Evolutionary conservation across 2,113 vertebrate species (phyloP).

Genomic region (pig (Sus scrofa)): T2T-Sscrofa CM000826.6:56399001-56399500

Average conservation of each 20-base stretch:
- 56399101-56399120: not conserved
- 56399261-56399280: not conserved
- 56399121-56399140: not conserved
- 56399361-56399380: not conserved
- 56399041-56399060: not conserved
- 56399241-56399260: not conserved
- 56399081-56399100: not conserved
- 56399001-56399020: not conserved
- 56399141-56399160: no score
- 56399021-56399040: not conserved
- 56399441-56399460: not conserved
- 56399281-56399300: not conserved
- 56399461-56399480: not conserved
- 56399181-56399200: not conserved
- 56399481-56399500: not conserved
- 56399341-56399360: not conserved
- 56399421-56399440: not conserved
- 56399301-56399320: not conserved
- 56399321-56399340: not conserved
- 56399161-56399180: not conserved
- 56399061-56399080: not conserved
- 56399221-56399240: not conserved
- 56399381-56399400: not conserved
- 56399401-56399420: not conserved
- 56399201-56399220: no score